Conservation (phyloP, 2,888 invertebrate species). For the Coelogynopora nodosa region DNA sequence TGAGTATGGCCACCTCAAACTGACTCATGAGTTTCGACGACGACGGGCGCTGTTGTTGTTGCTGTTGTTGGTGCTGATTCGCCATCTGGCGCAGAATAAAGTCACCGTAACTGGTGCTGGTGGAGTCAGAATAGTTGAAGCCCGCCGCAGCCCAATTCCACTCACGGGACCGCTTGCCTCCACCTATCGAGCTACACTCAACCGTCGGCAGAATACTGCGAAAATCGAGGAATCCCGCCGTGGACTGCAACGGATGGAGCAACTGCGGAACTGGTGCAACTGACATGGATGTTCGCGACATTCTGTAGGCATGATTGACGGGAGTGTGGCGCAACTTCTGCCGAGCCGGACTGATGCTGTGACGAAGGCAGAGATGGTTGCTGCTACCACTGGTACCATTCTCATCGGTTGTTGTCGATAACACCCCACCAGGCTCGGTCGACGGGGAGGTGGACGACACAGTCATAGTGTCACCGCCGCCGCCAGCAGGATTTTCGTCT, state of each 20-base stretch:
- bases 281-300: neutral
- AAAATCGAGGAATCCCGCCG: neutral
- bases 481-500: neutral
- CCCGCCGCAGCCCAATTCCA: neutral
- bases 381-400: neutral
- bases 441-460: neutral
- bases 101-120: neutral
- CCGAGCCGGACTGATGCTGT: neutral
- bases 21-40: neutral
- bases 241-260: neutral
- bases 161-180: neutral
- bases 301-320: neutral
- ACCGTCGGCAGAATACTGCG: neutral
- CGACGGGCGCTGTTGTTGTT: neutral
- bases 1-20: neutral
- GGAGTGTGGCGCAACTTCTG: neutral
- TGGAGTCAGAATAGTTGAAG: neutral
- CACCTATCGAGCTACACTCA: neutral
- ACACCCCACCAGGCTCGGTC: neutral
- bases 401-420: neutral
- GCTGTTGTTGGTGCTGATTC: too few relatives aligned
- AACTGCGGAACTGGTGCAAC: neutral
- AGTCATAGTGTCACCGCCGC: neutral
- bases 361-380: neutral
- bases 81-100: slow-evolving; percentile 3